Evolutionary conservation across 2,888 invertebrate genomes (phyloP), one percentile per base, ranked within the genome.

Genomic region (Pammene aurita): DNA sequence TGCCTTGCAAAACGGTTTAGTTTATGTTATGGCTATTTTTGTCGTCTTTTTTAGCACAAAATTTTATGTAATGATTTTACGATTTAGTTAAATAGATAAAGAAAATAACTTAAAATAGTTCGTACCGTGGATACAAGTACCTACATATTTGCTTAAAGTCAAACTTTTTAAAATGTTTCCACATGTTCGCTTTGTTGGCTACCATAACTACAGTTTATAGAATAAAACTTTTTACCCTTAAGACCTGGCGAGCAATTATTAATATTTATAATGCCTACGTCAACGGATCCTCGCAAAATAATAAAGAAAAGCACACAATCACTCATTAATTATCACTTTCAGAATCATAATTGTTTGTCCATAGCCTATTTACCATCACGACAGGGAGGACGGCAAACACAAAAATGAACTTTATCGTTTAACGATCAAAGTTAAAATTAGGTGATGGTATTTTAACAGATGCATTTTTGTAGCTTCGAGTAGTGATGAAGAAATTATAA

Each of bases 301-400:
- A 60, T 14, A 46, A 63, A 42, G 26, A 63, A 52, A 41, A 38
- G 10, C 42, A 16, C 13, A 38, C 57, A 42, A 57, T 57, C 26
- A 52, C 52, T 52, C 62, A 54, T 55, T 63, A 54, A 63, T 63
- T 63, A 63, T 64, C 44, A 64, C 54, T 55, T 64, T 55, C 54
- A 44, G 55, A 44, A 64, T 64, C 44, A 64, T 64, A 56, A 56
- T 57, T 46, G 65, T 55, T 46, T 42, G 44, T 55, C n/a, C 46
- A 46, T 64, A 44, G 46, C 46, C 35, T 35, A 9, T 13, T 38
- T 55, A 64, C 34, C 64, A 55, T 55, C 44, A 38, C 44, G 18
- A 64, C 13, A 9, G 13, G 9, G 13, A 18, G 16, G 5, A 16
- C 5, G 16, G 13, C 2, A n/a, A 9, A 16, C 13, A 48, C 7